Percentiles rank a stretch among this genome's conserved stretches.
Conservation (phyloP, 2,113 vertebrate species). For the Dicentrarchus labrax region DNA sequence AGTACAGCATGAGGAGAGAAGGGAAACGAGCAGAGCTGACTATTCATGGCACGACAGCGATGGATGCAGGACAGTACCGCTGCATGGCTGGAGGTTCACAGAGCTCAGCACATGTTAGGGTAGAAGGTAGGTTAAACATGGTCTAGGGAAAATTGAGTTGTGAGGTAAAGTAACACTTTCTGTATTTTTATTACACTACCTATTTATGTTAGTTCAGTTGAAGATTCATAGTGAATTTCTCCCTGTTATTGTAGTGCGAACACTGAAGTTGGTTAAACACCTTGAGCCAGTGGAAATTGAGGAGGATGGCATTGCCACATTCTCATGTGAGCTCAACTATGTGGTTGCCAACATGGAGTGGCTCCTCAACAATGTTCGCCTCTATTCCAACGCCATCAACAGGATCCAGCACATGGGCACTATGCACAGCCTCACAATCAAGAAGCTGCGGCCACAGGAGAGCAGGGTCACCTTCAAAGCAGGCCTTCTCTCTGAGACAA, state of each 20-base stretch:
- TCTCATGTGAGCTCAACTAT: constrained; percentile 91
- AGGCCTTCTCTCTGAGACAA: constrained; percentile 84
- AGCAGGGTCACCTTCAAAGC: constrained; percentile 87
- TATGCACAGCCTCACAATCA: constrained; percentile 88
- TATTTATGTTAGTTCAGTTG: neutral
- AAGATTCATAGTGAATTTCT: neutral
- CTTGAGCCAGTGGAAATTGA: constrained; percentile 87
- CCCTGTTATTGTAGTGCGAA: constrained; percentile 80
- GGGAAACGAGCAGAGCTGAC: constrained; percentile 88
- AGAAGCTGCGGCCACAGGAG: constrained; percentile 86
- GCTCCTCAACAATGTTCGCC: constrained; percentile 88
- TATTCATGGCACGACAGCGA: constrained; percentile 84
- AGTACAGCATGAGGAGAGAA: constrained; percentile 88
- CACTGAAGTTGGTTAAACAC: constrained; percentile 87
- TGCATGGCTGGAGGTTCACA: constrained; percentile 90
- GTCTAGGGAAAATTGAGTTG: neutral
- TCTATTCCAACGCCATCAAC: constrained; percentile 88
- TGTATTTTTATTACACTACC: neutral
- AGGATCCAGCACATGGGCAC: constrained; percentile 89
- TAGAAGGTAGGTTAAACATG: constrained; percentile 86
- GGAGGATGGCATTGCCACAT: constrained; percentile 85
- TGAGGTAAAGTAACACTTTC: neutral
- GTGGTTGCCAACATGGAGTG: constrained; percentile 91
- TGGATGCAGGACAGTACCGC: constrained; percentile 89
- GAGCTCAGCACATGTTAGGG: constrained; percentile 86